Evolutionary conservation across 2,888 invertebrate genomes (phyloP).

Genomic region (Timandra comae): DNA sequence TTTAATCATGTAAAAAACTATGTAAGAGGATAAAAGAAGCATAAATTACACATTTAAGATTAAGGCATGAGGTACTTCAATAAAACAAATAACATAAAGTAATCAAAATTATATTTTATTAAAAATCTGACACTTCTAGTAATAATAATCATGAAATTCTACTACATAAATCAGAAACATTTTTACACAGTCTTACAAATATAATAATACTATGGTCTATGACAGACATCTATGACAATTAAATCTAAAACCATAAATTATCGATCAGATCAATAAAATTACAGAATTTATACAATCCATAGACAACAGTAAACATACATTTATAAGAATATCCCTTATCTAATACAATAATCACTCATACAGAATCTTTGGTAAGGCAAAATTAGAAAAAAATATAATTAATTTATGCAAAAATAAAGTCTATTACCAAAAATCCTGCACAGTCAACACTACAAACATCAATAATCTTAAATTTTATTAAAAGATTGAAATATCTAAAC

Average conservation of each 20-base stretch:
- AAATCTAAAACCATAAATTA: conserved; percentile 11
- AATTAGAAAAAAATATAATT: too few species aligned
- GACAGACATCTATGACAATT: conserved; percentile 17
- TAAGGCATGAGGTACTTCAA: too few species aligned
- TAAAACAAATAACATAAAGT: conserved; percentile 10
- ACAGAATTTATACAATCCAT: conserved; percentile 33
- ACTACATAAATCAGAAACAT: conserved; percentile 19
- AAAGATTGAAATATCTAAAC: too few species aligned
- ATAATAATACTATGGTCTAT: conserved; percentile 21
- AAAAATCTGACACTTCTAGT: conserved; percentile 33
- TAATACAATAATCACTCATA: conserved; percentile 9
- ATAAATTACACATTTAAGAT: too few species aligned
- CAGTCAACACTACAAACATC: too few species aligned
- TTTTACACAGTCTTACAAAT: conserved; percentile 35
- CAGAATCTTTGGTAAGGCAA: conserved; percentile 5
- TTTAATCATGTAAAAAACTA: too few species aligned
- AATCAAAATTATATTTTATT: conserved; percentile 26
- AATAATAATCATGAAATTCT: conserved; percentile 17
- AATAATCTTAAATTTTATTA: too few species aligned
- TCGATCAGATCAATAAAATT: conserved; percentile 21
- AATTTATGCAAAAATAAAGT: too few species aligned
- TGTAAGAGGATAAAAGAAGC: too few species aligned
- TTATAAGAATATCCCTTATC: conserved; percentile 23
- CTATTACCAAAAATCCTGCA: too few species aligned
- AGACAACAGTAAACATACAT: conserved; percentile 27